Evolutionary conservation across 2,888 invertebrate species (phyloP).

Genomic region (Scelioninae gen. 2): DNA sequence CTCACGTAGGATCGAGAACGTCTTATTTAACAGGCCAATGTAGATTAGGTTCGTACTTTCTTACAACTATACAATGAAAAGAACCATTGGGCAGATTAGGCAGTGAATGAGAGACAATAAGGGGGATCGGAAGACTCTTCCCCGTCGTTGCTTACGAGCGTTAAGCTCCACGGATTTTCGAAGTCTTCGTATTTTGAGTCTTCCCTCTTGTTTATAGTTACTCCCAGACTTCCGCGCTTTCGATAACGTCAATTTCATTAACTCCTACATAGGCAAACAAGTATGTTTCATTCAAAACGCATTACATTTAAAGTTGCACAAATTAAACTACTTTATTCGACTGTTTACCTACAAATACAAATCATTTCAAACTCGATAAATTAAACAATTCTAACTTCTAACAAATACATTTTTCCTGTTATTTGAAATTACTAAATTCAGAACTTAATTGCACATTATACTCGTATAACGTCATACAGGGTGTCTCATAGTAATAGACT

Average conservation of each 20-base stretch:
- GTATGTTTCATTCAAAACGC: conserved; percentile 25
- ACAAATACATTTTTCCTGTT: too few species aligned
- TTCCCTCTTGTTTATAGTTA: conserved; percentile 62
- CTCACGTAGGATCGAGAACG: conserved; percentile 1
- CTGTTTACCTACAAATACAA: too few species aligned
- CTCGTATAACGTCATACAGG: too few species aligned
- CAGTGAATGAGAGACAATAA: conserved; percentile 45
- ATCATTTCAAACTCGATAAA: too few species aligned
- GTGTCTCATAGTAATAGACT: too few species aligned
- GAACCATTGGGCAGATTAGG: conserved; percentile 49
- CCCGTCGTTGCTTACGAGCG: conserved; percentile 57
- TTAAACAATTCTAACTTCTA: too few species aligned
- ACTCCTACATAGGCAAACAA: conserved; percentile 29
- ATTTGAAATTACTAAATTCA: too few species aligned
- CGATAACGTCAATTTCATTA: conserved; percentile 56
- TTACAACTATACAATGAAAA: conserved; percentile 30
- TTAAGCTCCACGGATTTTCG: conserved; percentile 63
- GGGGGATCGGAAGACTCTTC: conserved; percentile 49
- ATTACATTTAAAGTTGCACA: conserved; percentile 9
- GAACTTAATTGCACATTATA: too few species aligned
- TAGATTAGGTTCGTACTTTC: conserved; percentile 46
- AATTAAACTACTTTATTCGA: conserved; percentile 5
- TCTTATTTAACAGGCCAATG: conserved; percentile 32
- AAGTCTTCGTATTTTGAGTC: conserved; percentile 64
- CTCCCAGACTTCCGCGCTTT: conserved; percentile 36